Conservation (phyloP, 2,797 vertebrate species). For the Lacerta bilineata region DNA sequence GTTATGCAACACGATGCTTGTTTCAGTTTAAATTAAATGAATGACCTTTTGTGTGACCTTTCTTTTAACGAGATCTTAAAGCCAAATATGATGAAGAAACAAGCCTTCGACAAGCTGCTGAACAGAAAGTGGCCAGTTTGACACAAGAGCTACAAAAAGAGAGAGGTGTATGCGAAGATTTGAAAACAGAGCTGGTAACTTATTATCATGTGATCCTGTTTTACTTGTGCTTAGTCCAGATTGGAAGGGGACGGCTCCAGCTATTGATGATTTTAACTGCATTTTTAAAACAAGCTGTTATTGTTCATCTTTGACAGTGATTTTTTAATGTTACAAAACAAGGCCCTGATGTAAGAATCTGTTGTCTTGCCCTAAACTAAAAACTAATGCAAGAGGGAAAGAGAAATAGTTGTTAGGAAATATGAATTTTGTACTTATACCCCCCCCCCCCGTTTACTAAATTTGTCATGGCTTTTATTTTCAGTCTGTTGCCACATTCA, state of each 20-base stretch:
- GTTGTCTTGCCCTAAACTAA: slow-evolving; percentile 29
- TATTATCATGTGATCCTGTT: slow-evolving; percentile 15
- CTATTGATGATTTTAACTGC: slow-evolving; percentile 2
- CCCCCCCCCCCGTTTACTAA: background rate
- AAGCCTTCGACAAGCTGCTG: slow-evolving; percentile 88
- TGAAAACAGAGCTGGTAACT: slow-evolving; percentile 94
- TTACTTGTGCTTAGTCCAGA: slow-evolving; percentile 50
- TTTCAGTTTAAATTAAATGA: slow-evolving; percentile 36
- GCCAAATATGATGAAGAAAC: slow-evolving; percentile 95
- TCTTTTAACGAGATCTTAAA: slow-evolving; percentile 89
- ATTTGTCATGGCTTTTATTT: slow-evolving; percentile 9
- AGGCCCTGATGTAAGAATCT: slow-evolving; percentile 4
- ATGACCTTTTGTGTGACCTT: slow-evolving; percentile 53
- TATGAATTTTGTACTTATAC: background rate
- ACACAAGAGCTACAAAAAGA: slow-evolving; percentile 89
- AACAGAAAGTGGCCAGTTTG: slow-evolving; percentile 85
- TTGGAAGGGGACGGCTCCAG: slow-evolving; percentile 24
- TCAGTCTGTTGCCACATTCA: background rate
- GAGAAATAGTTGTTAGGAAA: slow-evolving; percentile 26
- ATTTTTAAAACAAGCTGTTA: background rate
- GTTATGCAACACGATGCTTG: slow-evolving; percentile 24
- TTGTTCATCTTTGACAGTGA: background rate
- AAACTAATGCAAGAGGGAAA: background rate
- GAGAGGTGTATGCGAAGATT: slow-evolving; percentile 84
- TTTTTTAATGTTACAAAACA: slow-evolving; percentile 34